A percentile compares a stretch with the other conserved stretches of the same genome.
These are phyloP conservation scores for Melanargia galathea DNA, from an alignment of 2,888 invertebrate species.

Conservation along the genomic window DNA sequence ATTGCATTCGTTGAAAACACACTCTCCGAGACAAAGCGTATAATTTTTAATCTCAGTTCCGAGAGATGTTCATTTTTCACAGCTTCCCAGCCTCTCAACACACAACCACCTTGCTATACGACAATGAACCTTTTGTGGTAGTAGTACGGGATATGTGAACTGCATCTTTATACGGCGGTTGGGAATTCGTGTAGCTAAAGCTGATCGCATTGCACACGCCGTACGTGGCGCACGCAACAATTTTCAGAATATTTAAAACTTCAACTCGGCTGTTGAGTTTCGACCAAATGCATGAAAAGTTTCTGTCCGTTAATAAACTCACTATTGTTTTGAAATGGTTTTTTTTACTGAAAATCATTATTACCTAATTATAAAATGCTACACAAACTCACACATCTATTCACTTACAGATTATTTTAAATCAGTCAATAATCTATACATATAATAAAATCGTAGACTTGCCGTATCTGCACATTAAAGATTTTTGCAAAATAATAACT, in stretches of 20 bases:
- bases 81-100: constrained; percentile 51
- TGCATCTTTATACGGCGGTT: constrained; percentile 23
- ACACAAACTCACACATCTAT: no score
- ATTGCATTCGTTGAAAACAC: constrained; percentile 38
- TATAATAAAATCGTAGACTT: no score
- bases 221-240: neutral
- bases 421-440: no score
- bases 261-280: neutral
- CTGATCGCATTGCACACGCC: constrained; percentile 50
- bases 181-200: constrained; percentile 58
- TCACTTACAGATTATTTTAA: no score
- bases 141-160: neutral
- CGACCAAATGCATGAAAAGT: neutral
- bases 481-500: no score
- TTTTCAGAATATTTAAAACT: neutral
- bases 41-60: constrained; percentile 77
- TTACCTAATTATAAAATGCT: no score
- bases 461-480: no score
- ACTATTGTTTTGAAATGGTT: no score
- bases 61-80: constrained; percentile 78
- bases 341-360: no score
- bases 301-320: no score
- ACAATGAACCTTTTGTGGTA: constrained; percentile 48
- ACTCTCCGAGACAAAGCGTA: constrained; percentile 57
- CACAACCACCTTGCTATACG: constrained; percentile 34